Conservation (phyloP, 2,113 vertebrate species). For the Pampusana beccarii region DNA sequence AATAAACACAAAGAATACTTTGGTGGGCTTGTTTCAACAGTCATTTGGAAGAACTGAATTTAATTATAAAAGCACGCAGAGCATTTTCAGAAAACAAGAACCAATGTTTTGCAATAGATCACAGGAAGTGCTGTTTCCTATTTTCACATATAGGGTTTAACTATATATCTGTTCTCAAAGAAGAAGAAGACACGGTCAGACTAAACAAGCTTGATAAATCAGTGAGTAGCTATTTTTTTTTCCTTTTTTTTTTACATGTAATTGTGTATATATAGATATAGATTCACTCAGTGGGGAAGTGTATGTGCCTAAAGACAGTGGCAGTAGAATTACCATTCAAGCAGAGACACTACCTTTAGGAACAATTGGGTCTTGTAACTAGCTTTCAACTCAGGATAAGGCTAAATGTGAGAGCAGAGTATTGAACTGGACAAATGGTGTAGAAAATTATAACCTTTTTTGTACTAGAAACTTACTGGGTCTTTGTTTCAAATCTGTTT, state of each 20-base stretch:
- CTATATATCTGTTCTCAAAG: neutral
- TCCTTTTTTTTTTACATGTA: neutral
- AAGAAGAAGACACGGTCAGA: neutral
- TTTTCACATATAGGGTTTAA: slow-evolving; percentile 16
- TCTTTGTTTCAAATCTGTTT: neutral
- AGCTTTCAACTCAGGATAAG: neutral
- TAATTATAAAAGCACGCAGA: neutral
- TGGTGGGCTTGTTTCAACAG: neutral
- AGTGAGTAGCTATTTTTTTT: slow-evolving; percentile 40
- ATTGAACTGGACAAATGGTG: neutral
- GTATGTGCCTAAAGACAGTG: neutral
- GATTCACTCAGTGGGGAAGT: neutral
- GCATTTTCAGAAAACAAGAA: neutral
- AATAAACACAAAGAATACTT: neutral
- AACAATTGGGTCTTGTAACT: neutral
- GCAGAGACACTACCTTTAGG: neutral
- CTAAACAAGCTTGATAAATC: slow-evolving; percentile 7
- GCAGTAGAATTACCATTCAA: neutral
- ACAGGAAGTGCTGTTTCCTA: slow-evolving; percentile 63
- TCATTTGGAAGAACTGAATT: neutral
- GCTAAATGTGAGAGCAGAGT: neutral
- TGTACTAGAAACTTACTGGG: neutral
- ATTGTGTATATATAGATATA: neutral
- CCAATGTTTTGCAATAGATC: slow-evolving; percentile 12
- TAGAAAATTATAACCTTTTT: neutral